Conservation (phyloP, 1,140 invertebrate genomes). For the Cotesia glomerata region DNA sequence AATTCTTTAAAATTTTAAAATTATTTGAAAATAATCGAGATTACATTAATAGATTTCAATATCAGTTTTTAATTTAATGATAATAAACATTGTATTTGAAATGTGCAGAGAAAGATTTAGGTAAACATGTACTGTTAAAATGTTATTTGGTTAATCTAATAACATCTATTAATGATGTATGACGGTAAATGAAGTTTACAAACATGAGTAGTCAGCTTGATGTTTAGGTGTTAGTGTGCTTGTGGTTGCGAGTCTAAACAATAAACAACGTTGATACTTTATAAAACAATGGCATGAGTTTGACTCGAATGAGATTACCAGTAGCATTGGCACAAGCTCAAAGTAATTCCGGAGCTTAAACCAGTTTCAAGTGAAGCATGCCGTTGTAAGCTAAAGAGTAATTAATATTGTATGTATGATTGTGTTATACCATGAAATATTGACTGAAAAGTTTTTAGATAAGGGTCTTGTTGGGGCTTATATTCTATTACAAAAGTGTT, state of each 20-base stretch:
- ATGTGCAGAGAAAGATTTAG: too few species aligned
- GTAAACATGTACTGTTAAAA: too few species aligned
- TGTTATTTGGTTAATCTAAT: too few species aligned
- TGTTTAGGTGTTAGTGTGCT: not conserved
- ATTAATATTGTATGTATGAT: not conserved
- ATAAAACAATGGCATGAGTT: not conserved
- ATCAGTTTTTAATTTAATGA: too few species aligned
- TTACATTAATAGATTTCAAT: too few species aligned
- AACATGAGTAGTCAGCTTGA: not conserved
- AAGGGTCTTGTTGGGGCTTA: not conserved
- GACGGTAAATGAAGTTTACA: too few species aligned
- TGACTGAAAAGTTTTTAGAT: not conserved
- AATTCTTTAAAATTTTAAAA: too few species aligned
- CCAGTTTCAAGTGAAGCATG: not conserved
- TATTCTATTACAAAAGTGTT: too few species aligned
- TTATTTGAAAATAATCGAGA: too few species aligned
- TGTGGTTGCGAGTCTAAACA: not conserved
- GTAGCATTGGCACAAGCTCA: slow-evolving; percentile 1
- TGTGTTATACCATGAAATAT: not conserved
- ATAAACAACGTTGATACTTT: slow-evolving; percentile 1
- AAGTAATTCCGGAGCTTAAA: not conserved
- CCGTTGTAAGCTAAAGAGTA: not conserved
- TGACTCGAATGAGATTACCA: not conserved
- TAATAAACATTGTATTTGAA: too few species aligned
- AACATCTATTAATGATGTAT: too few species aligned